Conservation (phyloP, 2,113 vertebrate genomes). For the Oryzias curvinotus region DNA sequence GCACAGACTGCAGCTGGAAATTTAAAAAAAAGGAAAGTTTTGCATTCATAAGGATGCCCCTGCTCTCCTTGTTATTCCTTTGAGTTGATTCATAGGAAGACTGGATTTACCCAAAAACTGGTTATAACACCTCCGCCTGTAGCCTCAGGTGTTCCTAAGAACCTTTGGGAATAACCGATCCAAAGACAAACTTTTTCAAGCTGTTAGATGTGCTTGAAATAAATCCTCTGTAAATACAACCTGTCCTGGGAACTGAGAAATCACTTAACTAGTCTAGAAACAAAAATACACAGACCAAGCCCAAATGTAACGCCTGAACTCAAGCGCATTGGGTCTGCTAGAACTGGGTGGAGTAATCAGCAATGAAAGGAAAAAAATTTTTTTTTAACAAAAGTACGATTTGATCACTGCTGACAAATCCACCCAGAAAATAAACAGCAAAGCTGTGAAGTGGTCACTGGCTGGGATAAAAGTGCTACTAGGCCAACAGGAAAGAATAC, state of each 20-base stretch:
- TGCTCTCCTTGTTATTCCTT: no score
- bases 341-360: slow-evolving; percentile 46
- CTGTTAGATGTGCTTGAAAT: slow-evolving; percentile 42
- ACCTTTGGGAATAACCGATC: slow-evolving; percentile 6
- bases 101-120: background rate
- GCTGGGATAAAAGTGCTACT: slow-evolving; percentile 54
- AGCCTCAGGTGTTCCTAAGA: slow-evolving; percentile 1
- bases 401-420: slow-evolving; percentile 62
- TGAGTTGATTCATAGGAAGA: background rate
- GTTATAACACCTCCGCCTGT: background rate
- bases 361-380: slow-evolving; percentile 44
- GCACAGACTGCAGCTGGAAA: no score
- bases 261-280: slow-evolving; percentile 31
- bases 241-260: slow-evolving; percentile 35
- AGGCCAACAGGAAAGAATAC: slow-evolving; percentile 60
- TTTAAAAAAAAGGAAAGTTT: no score
- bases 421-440: slow-evolving; percentile 65
- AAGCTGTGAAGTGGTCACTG: slow-evolving; percentile 62
- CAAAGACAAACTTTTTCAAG: slow-evolving; percentile 51
- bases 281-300: slow-evolving; percentile 42
- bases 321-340: slow-evolving; percentile 44
- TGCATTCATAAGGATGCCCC: no score
- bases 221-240: slow-evolving; percentile 50
- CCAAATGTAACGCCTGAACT: slow-evolving; percentile 42
- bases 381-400: slow-evolving; percentile 55